Evolutionary conservation across 1,140 invertebrate genomes (phyloP).

Genomic region (Leptopilina boulardi): DNA sequence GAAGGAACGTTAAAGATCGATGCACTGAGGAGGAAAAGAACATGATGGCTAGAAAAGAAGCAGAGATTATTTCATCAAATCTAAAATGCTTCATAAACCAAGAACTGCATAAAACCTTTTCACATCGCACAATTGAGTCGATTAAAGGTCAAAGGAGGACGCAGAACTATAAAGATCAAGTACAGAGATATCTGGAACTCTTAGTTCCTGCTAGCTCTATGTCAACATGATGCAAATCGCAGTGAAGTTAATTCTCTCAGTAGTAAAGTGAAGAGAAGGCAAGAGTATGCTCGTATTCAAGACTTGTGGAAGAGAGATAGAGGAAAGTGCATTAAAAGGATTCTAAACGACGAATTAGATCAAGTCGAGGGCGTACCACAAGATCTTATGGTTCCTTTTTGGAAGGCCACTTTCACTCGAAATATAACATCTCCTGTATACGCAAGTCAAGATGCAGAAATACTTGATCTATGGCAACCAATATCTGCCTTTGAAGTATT

Average conservation of each 20-base stretch:
- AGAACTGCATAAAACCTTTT: background rate
- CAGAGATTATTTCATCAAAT: background rate
- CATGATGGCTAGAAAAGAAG: slow-evolving; percentile 30
- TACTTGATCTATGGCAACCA: slow-evolving; percentile 8
- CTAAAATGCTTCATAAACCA: background rate
- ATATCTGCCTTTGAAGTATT: background rate
- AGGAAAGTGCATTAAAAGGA: background rate
- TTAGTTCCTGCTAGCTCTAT: background rate
- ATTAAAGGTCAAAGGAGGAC: slow-evolving; percentile 33
- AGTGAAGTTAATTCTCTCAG: background rate
- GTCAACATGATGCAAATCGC: background rate
- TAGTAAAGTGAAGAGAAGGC: background rate
- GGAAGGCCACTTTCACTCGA: background rate
- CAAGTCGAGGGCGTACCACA: background rate
- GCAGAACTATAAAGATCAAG: background rate
- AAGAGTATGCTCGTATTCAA: background rate
- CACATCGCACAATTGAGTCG: slow-evolving; percentile 1
- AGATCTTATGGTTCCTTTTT: background rate
- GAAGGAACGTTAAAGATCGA: background rate
- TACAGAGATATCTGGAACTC: background rate
- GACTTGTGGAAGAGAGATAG: background rate
- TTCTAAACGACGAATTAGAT: background rate
- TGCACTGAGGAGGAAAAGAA: slow-evolving; percentile 32
- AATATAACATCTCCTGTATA: background rate
- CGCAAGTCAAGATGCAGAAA: background rate